Evolutionary conservation across 2,113 vertebrate genomes (phyloP).

Genomic region (Tachycineta bicolor): DNA sequence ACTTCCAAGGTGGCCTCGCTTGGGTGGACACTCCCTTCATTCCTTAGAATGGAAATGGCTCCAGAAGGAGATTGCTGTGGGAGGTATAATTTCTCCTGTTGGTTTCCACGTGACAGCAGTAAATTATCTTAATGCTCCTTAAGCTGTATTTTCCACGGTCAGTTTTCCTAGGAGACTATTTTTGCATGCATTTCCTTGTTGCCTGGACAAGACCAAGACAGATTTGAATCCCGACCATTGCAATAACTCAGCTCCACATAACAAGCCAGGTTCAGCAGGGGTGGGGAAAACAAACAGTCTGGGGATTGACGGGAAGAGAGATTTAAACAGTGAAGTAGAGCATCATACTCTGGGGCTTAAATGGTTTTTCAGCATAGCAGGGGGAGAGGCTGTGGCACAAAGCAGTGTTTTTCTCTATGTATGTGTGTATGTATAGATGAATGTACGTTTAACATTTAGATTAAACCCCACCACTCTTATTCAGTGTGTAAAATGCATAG

Average conservation of each 20-base stretch:
- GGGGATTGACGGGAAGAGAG: neutral
- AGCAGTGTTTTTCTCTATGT: neutral
- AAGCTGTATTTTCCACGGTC: slow-evolving; percentile 45
- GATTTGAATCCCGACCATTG: slow-evolving; percentile 21
- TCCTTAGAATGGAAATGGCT: neutral
- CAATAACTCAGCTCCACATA: slow-evolving; percentile 34
- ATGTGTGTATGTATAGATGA: fast-evolving
- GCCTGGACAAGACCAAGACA: slow-evolving; percentile 33
- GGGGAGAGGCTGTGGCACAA: neutral
- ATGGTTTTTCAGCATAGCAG: neutral
- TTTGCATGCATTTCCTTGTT: neutral
- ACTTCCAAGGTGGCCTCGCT: fast-evolving
- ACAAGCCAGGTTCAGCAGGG: neutral
- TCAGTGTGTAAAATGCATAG: neutral
- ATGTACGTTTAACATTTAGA: neutral
- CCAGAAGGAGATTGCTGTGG: neutral
- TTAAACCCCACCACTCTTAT: neutral
- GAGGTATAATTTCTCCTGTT: slow-evolving; percentile 27
- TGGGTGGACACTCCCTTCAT: neutral
- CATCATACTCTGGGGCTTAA: neutral
- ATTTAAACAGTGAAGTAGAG: neutral
- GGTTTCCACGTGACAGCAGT: neutral
- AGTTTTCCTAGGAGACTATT: slow-evolving; percentile 53
- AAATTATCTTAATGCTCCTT: slow-evolving; percentile 59
- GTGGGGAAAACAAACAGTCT: neutral